phyloP scores from a whole-genome alignment of 2,888 invertebrate species.

The Trissolcus japonicus region DNA sequence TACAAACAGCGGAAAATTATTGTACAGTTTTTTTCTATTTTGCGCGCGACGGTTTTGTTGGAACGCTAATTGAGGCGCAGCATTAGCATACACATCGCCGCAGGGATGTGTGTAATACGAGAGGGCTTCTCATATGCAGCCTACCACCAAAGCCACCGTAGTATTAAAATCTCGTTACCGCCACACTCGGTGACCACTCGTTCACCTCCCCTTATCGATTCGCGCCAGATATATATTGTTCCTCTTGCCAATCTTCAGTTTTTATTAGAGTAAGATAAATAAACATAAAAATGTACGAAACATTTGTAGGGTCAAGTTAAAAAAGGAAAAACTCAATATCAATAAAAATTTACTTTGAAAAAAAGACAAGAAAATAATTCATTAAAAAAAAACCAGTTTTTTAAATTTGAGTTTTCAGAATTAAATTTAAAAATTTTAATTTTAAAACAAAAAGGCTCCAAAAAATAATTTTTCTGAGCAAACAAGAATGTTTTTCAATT shows the following conservation, averaged over 20 bases:
- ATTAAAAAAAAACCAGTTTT: too few species aligned
- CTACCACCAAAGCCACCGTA: slow-evolving; percentile 52
- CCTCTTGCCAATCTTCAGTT: slow-evolving; percentile 49
- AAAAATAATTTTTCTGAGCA: neutral
- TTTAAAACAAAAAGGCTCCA: neutral
- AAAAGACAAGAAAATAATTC: neutral
- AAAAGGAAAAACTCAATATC: neutral
- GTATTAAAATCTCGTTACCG: slow-evolving; percentile 59
- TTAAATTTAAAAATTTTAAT: too few species aligned
- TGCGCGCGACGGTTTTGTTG: slow-evolving; percentile 50
- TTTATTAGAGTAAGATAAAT: slow-evolving; percentile 39
- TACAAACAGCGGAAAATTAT: slow-evolving; percentile 43
- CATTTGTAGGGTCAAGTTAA: slow-evolving; percentile 6
- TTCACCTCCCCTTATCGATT: slow-evolving; percentile 55
- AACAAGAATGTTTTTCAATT: neutral
- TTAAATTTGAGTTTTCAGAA: too few species aligned
- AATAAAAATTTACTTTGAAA: neutral
- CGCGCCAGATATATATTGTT: slow-evolving; percentile 42
- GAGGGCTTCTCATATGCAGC: slow-evolving; percentile 56
- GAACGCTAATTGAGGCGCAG: slow-evolving; percentile 65
- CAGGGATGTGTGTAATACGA: slow-evolving; percentile 49
- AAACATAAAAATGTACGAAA: slow-evolving; percentile 17
- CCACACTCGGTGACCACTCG: slow-evolving; percentile 54
- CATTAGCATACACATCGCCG: slow-evolving; percentile 63
- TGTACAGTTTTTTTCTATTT: slow-evolving; percentile 42